Conservation (phyloP, 2,113 vertebrate species). For the Dromas ardeola region DNA sequence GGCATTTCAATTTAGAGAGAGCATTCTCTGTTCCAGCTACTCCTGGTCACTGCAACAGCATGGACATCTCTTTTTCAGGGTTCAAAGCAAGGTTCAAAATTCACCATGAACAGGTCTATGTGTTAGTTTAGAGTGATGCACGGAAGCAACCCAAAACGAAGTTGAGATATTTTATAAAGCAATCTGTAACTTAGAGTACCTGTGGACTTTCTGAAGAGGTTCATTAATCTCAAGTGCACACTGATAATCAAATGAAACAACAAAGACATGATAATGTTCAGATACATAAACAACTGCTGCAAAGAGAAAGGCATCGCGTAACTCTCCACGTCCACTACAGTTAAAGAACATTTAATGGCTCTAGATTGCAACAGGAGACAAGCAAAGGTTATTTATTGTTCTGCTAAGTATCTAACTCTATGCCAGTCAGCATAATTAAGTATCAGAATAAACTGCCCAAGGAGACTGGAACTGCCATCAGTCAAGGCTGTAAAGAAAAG, state of each 20-base stretch:
- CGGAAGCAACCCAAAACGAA: background rate
- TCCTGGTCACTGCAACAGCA: background rate
- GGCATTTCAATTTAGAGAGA: background rate
- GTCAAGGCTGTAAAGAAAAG: background rate
- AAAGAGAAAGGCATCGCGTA: background rate
- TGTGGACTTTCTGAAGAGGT: background rate
- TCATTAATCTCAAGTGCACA: background rate
- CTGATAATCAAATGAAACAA: background rate
- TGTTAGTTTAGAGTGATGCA: background rate
- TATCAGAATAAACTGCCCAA: constrained; percentile 2
- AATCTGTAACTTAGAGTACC: background rate
- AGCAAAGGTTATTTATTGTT: background rate
- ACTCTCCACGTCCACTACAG: background rate
- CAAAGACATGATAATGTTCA: background rate
- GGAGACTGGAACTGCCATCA: constrained; percentile 18
- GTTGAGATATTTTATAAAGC: background rate
- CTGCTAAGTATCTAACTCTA: background rate
- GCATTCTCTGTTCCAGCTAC: background rate
- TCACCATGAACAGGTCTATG: background rate
- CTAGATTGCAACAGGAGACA: background rate
- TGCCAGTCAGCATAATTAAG: background rate
- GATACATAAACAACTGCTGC: background rate
- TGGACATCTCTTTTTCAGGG: background rate
- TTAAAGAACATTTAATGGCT: background rate
- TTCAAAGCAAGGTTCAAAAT: background rate